Evolutionary conservation across 2,113 vertebrate species (phyloP).

Genomic region (Chloropsis hardwickii): DNA sequence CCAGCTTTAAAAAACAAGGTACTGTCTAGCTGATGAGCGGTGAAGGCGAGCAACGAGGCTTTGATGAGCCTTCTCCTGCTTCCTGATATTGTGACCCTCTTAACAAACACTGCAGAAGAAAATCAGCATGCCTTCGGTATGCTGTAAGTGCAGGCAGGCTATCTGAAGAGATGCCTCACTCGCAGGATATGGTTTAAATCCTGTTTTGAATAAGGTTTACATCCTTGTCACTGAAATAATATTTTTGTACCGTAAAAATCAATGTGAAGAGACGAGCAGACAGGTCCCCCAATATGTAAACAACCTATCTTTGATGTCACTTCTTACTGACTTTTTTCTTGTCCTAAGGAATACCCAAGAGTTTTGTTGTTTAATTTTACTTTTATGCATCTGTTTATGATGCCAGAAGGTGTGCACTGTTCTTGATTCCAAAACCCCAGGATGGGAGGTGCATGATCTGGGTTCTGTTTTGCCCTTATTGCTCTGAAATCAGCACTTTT

Average conservation of each 20-base stretch:
- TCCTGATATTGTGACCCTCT: conserved; percentile 99
- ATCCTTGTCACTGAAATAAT: conserved; percentile 92
- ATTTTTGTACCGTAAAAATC: conserved; percentile 91
- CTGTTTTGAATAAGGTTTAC: conserved; percentile 99
- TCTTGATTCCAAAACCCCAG: not conserved
- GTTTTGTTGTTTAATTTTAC: not conserved
- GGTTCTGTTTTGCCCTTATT: not conserved
- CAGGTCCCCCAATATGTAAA: conserved; percentile 73
- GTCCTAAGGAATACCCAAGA: conserved; percentile 44
- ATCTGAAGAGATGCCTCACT: conserved; percentile 82
- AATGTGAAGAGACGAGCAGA: conserved; percentile 64
- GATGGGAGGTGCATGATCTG: not conserved
- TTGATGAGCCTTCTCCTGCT: conserved; percentile 98
- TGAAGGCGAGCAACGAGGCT: conserved; percentile 77
- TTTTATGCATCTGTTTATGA: not conserved
- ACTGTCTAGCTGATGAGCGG: conserved; percentile 87
- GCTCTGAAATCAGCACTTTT: conserved; percentile 7
- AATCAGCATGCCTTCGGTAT: conserved; percentile 78
- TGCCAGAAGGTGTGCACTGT: not conserved
- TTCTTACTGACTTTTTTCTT: conserved; percentile 52
- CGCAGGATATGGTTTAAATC: conserved; percentile 95
- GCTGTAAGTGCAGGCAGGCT: conserved; percentile 74
- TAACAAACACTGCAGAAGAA: conserved; percentile 82
- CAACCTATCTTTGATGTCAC: conserved; percentile 75
- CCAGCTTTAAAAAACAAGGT: conserved; percentile 86